Conservation (phyloP, 1,140 invertebrate genomes). For the Samia ricini region DNA sequence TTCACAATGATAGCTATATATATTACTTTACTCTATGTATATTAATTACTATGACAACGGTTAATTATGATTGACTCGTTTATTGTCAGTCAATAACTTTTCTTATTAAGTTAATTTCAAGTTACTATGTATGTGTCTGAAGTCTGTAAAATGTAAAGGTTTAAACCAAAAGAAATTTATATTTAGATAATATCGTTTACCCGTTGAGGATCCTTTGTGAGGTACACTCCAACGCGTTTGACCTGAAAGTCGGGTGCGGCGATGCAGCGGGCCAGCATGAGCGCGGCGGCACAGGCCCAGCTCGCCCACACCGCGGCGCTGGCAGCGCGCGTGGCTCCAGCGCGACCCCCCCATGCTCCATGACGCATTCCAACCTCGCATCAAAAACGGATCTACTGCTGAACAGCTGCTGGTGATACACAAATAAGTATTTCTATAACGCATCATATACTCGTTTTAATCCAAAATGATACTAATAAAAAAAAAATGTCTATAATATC, state of each 20-base stretch:
- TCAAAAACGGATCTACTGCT: slow-evolving; percentile 38
- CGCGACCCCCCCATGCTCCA: slow-evolving; percentile 45
- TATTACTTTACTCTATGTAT: no score
- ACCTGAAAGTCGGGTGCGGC: slow-evolving; percentile 59
- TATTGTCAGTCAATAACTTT: no score
- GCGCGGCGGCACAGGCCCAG: slow-evolving; percentile 55
- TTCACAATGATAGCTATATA: no score
- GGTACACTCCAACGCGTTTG: slow-evolving; percentile 36
- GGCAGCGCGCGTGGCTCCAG: slow-evolving; percentile 39
- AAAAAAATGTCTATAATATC: no score
- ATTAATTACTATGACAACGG: no score
- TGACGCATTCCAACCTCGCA: slow-evolving; percentile 29
- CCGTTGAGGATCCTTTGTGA: slow-evolving; percentile 49
- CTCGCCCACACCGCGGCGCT: slow-evolving; percentile 53
- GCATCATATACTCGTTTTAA: no score
- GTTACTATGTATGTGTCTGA: no score
- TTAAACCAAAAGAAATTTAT: no score
- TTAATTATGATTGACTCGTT: no score
- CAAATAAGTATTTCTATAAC: neutral
- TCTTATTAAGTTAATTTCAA: no score
- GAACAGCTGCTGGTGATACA: slow-evolving; percentile 40
- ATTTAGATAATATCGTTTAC: slow-evolving; percentile 25
- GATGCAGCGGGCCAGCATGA: slow-evolving; percentile 57
- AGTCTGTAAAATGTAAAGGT: no score
- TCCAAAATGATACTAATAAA: no score